Conservation (phyloP, 37 sponge, comb jelly and placozoan genomes). For the Cladorhizidae sp. region DNA sequence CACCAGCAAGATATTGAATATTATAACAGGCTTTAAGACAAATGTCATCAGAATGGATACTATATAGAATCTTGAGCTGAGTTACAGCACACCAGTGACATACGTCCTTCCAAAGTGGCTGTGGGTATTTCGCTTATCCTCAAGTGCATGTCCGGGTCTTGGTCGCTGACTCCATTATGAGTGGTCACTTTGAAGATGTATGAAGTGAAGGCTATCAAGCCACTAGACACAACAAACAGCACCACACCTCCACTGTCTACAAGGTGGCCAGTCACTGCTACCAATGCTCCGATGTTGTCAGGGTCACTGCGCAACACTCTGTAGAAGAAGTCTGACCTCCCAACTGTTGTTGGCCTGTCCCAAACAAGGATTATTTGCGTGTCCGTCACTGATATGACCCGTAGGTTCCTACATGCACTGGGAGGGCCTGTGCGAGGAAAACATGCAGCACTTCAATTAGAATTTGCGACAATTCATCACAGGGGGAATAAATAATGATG, state of each 20-base stretch:
- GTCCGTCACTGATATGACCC: neutral
- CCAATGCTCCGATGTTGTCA: neutral
- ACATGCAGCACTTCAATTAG: neutral
- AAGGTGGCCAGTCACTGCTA: neutral
- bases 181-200: slow-evolving; percentile 9
- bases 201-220: neutral
- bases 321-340: slow-evolving; percentile 19
- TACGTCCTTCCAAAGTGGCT: neutral
- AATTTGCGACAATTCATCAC: too few relatives aligned
- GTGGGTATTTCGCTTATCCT: neutral
- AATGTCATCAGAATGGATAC: too few relatives aligned
- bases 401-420: neutral
- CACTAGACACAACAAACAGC: neutral
- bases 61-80: too few relatives aligned
- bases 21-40: too few relatives aligned
- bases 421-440: neutral
- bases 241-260: neutral
- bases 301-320: slow-evolving; percentile 14
- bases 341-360: neutral
- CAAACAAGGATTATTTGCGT: neutral
- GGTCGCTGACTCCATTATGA: slow-evolving; percentile 25
- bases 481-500: too few relatives aligned
- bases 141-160: slow-evolving; percentile 4
- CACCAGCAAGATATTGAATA: too few relatives aligned
- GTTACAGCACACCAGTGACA: neutral